These are phyloP conservation scores for Argyra leucocephala DNA, from an alignment of 2,888 invertebrate species.

Conservation along the genomic window DNA sequence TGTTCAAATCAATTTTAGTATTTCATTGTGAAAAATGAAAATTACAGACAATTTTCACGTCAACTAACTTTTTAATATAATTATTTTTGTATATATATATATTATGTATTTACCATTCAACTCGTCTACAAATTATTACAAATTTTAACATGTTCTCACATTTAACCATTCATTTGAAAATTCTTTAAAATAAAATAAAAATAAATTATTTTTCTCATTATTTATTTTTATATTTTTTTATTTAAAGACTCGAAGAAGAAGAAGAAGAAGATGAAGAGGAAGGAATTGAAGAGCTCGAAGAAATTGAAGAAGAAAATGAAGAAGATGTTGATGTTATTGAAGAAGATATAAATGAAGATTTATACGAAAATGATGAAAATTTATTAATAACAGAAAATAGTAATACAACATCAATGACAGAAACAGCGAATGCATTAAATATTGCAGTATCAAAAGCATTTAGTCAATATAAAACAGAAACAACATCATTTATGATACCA, in stretches of 20 bases:
- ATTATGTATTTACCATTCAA: no score
- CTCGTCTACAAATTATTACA: no score
- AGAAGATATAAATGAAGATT: neutral
- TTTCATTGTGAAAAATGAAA: no score
- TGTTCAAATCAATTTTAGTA: no score
- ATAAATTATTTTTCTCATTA: no score
- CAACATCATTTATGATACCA: constrained; percentile 19
- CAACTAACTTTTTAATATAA: no score
- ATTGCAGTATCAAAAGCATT: neutral
- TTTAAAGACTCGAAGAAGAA: neutral
- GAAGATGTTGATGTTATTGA: neutral
- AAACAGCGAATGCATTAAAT: neutral
- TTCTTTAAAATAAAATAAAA: no score
- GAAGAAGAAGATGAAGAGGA: neutral
- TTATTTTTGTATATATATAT: no score
- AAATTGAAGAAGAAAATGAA: neutral
- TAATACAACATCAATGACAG: constrained; percentile 28
- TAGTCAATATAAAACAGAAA: constrained; percentile 8
- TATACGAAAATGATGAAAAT: neutral
- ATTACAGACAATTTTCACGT: no score
- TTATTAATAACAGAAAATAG: constrained; percentile 23
- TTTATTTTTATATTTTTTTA: no score
- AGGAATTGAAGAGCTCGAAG: neutral
- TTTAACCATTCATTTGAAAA: no score
- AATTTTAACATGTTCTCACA: no score